Conservation (phyloP, 2,888 invertebrate species). For the Congeria kusceri region DNA sequence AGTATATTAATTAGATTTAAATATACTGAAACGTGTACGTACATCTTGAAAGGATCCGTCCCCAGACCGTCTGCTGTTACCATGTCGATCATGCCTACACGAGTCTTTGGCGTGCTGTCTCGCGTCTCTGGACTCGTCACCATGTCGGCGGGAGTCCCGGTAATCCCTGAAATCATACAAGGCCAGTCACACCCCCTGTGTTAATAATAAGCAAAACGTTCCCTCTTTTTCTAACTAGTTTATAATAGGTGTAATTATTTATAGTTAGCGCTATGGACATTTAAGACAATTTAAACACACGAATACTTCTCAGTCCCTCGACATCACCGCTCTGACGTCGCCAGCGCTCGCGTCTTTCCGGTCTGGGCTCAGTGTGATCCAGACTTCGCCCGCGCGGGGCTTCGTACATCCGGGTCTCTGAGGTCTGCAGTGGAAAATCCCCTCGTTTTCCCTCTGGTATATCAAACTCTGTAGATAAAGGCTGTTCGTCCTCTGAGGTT, state of each 20-base stretch:
- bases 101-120: slow-evolving; percentile 19
- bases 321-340: slow-evolving; percentile 54
- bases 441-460: background rate
- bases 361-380: slow-evolving; percentile 21
- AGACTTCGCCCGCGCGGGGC: slow-evolving; percentile 27
- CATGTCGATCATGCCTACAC: slow-evolving; percentile 42
- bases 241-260: too few species aligned
- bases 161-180: slow-evolving; percentile 1
- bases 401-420: slow-evolving; percentile 19
- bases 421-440: background rate
- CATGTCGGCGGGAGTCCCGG: slow-evolving; percentile 39
- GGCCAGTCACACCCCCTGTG: too few species aligned
- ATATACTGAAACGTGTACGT: slow-evolving; percentile 15
- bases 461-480: background rate
- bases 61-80: slow-evolving; percentile 37
- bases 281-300: too few species aligned
- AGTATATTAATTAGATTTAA: too few species aligned
- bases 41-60: slow-evolving; percentile 58
- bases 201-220: too few species aligned
- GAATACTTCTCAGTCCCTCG: slow-evolving; percentile 33
- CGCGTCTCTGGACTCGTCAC: slow-evolving; percentile 42
- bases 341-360: slow-evolving; percentile 45
- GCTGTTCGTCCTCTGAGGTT: too few species aligned
- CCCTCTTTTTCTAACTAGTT: too few species aligned
- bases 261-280: too few species aligned